Evolutionary conservation across 2,113 vertebrate genomes (phyloP).

Genomic region (Elgaria multicarinata): DNA sequence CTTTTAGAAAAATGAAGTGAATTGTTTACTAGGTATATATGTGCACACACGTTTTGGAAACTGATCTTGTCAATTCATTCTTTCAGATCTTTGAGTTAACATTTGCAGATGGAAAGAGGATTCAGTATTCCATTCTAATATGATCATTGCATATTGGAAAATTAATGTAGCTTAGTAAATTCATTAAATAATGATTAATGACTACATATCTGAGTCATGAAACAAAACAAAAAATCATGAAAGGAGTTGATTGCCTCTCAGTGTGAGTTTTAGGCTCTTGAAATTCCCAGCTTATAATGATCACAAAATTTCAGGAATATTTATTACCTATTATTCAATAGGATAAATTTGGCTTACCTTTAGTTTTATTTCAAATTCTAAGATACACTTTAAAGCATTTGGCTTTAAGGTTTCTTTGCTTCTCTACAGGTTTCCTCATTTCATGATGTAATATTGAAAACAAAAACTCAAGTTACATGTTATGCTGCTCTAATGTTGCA

Average conservation of each 20-base stretch:
- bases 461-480: not conserved
- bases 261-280: not conserved
- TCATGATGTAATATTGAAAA: not conserved
- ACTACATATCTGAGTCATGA: not conserved
- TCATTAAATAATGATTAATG: not conserved
- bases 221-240: not conserved
- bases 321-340: not conserved
- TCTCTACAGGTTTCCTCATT: not conserved
- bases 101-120: constrained; percentile 51
- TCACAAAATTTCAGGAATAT: not conserved
- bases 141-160: not conserved
- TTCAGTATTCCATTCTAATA: not conserved
- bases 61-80: not conserved
- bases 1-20: not conserved
- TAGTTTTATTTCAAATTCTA: not conserved
- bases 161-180: not conserved
- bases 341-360: not conserved
- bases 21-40: not conserved
- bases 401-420: not conserved
- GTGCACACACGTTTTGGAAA: not conserved
- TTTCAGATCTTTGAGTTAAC: constrained; percentile 32
- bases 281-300: not conserved
- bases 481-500: not conserved
- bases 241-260: not conserved
- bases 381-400: not conserved